Evolutionary conservation across 2,113 vertebrate genomes (phyloP), one percentile per base, ranked within the genome.

Genomic region (Oreotrochilus melanogaster): DNA sequence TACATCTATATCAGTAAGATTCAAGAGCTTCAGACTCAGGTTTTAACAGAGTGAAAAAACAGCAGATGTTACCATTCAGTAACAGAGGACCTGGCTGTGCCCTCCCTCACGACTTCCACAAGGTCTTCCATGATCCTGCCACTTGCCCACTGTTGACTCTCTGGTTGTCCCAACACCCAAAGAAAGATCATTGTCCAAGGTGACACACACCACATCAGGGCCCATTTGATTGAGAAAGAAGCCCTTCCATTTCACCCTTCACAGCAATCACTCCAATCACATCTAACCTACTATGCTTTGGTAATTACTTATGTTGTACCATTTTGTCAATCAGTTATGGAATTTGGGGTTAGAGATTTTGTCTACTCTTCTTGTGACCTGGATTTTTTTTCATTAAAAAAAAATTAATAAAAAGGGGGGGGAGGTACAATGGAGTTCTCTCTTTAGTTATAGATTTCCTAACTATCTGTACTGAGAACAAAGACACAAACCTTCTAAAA

Each of bases 141-240:
- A 31, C 13, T 33, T 83, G 9, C 3, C 35, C 11, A 3, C 10
- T 73, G 6, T 23, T 71, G 74, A 66, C 48, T 23, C 7, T 47
- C 14, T 45, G 35, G 10, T 37, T n/a, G 67, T 6, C 9, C 25
- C 16, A 86, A 43, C 5, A 67, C 6, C 7, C 21, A 51, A 61
- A 76, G 39, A 56, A 2, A 28, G 5, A 75, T 7, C 33, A 15
- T 5, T 30, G 33, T 13, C n/a, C 56, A 67, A 65, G 18, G 47
- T 11, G 73, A 23, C 60, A 58, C 1, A 10, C 48, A 45, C 18
- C 45, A 24, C 37, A 60, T 14, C 17, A 45, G 22, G 24, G 10
- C 17, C 7, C 43, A 27, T 8, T 2, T 12, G 9, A 42, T 10
- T 1, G 1, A 71, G 21, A 8, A 48, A 23, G 11, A 9, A 65